Percentiles rank a stretch among this genome's conserved stretches.
phyloP scores from a whole-genome alignment of 1,140 invertebrate species.

The Matsumurasca onukii region DNA sequence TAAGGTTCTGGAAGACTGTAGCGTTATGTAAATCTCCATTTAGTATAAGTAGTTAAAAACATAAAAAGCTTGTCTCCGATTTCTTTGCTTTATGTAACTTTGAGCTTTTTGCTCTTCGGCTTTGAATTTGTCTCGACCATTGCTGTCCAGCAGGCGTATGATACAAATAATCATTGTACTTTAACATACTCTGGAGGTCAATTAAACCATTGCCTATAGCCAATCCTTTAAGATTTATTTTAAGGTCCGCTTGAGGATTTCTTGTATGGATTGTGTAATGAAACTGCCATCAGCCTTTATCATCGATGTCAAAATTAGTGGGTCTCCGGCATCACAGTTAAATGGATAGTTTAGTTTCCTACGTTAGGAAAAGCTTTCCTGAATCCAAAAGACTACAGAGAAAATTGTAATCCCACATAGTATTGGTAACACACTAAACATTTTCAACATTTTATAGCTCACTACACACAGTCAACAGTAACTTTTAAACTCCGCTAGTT shows the following conservation, averaged over 20 bases:
- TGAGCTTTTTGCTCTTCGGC: constrained; percentile 24
- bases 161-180: constrained; percentile 64
- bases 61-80: constrained; percentile 32
- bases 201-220: constrained; percentile 67
- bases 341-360: too few species aligned
- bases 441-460: too few species aligned
- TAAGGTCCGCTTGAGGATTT: constrained; percentile 36
- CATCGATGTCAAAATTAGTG: too few species aligned
- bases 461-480: too few species aligned
- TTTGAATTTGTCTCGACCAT: constrained; percentile 31
- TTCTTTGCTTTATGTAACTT: constrained; percentile 28
- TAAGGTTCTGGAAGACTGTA: constrained; percentile 69
- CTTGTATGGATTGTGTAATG: constrained; percentile 42
- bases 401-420: too few species aligned
- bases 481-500: too few species aligned
- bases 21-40: constrained; percentile 30
- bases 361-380: too few species aligned
- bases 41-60: constrained; percentile 33
- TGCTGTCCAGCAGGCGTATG: constrained; percentile 62
- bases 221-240: constrained; percentile 49
- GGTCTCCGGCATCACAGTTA: too few species aligned
- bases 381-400: too few species aligned
- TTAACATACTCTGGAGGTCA: constrained; percentile 62
- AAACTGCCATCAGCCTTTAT: too few species aligned
- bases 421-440: too few species aligned